Conservation (phyloP, 1,140 invertebrate species). For the Melanaphis sacchari region DNA sequence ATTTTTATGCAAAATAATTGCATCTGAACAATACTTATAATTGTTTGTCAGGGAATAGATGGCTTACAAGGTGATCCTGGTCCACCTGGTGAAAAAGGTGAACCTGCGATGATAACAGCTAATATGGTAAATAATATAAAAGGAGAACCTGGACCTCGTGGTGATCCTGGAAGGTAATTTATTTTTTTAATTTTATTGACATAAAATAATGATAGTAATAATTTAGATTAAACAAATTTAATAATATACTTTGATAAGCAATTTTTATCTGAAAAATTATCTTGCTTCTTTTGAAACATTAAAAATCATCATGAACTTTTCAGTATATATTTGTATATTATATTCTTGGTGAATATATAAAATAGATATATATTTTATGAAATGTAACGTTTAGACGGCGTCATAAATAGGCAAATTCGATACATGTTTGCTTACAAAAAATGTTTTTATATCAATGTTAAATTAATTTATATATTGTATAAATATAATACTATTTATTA, state of each 20-base stretch:
- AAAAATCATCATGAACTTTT: no score
- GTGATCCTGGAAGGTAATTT: conserved; percentile 40
- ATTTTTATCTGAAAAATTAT: no score
- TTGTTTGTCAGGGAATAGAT: conserved; percentile 67
- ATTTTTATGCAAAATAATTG: background rate
- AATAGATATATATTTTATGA: background rate
- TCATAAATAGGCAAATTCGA: background rate
- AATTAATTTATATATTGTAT: background rate
- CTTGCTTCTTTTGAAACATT: no score
- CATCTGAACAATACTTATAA: background rate
- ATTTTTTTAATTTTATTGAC: background rate
- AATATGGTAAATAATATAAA: background rate
- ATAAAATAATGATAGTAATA: no score
- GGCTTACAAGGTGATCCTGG: conserved; percentile 65
- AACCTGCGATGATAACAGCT: conserved; percentile 61
- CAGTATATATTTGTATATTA: no score
- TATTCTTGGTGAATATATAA: no score
- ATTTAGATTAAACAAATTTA: no score
- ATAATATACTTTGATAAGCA: background rate
- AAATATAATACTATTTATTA: no score
- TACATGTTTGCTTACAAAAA: background rate
- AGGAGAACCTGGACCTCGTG: conserved; percentile 39
- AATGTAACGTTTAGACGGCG: background rate
- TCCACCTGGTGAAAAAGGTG: conserved; percentile 72
- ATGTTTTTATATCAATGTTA: background rate